Base-by-base conservation (phyloP, 2,888 invertebrate species). In the Agrilus cyanescens region DNA sequence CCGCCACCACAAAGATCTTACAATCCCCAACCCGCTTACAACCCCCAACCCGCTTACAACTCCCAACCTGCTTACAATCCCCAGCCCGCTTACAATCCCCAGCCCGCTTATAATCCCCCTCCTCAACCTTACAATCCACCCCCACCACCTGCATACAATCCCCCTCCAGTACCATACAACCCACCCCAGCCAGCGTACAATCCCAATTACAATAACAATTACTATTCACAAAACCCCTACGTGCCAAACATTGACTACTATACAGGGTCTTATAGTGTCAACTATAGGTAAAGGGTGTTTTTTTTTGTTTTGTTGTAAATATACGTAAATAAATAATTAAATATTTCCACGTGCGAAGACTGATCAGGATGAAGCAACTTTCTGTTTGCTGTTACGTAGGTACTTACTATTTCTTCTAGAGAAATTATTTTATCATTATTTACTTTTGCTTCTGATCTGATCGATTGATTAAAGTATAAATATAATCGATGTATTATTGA, bases 251-350 rank as follows among this genome's bases (percentile, higher is more conserved):
- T 84, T 48, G 81, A 86, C 57, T 75, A 83, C 34, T 75, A 69
- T 59, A 75, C 78, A 45, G 86, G 85, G 13, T 86, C 87, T 4
- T 88, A 88, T 64, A 75, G 80, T 49, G 78, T 87, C 50, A 78
- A 80, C 58, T 87, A 85, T 59, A 57, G 43, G 20, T 45, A 47
- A 54, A 50, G 18, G 37, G 7, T 12, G 18, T 3, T 14, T 38
- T 38, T 18, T 30, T 6, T 37, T 30, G 2, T n/a, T 5, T 15
- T 33, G 33, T 12, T 33, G 15, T 15, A 33, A 16, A 33, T 33
- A 16, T 33, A 20, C 12, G 12, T 12, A 34, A 15, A 25, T 25
- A 25, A 25, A 25, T 25, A 25, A 4, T 10, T 10, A 25, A 20
- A 7, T 2, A 20, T 2, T 20, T 20, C 10, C 8, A 25, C 10